These are phyloP conservation scores for Agelas oroides DNA, from an alignment of 37 sponge, comb jelly and placozoan genomes.

Conservation along the genomic window DNA sequence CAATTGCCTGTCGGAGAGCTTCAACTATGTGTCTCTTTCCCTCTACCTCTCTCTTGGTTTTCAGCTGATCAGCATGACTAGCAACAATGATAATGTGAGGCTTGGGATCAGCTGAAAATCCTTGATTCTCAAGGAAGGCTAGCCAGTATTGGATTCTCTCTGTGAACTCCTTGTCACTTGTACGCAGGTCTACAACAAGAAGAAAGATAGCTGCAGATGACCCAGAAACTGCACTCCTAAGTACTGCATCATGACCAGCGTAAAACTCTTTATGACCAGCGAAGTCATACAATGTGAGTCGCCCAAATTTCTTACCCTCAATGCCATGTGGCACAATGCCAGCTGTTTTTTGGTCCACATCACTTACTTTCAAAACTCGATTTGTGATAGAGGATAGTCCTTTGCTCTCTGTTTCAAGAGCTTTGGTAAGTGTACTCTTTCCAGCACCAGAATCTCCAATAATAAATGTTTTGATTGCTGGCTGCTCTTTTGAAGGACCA, in stretches of 20 bases:
- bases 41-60: not conserved
- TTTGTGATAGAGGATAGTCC: not conserved
- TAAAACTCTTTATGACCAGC: constrained; percentile 6
- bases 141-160: not conserved
- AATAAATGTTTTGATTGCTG: not conserved
- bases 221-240: not conserved
- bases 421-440: too few relatives aligned
- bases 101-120: not conserved
- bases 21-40: too few relatives aligned
- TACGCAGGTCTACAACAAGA: not conserved
- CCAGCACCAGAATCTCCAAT: not conserved
- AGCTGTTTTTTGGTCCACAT: not conserved
- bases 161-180: not conserved
- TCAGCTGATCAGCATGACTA: constrained; percentile 8
- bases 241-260: not conserved
- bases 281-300: not conserved
- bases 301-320: not conserved
- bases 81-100: not conserved
- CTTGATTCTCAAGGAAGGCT: not conserved
- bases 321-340: constrained; percentile 1
- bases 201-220: not conserved
- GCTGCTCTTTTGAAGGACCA: too few relatives aligned
- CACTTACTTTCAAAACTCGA: not conserved
- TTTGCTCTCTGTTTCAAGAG: too few relatives aligned
- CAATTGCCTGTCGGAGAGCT: too few relatives aligned